Percentiles rank a stretch among this genome's conserved stretches.
Evolutionary conservation across 2,888 invertebrate genomes (phyloP).

Genomic region (Oscheius onirici): DNA sequence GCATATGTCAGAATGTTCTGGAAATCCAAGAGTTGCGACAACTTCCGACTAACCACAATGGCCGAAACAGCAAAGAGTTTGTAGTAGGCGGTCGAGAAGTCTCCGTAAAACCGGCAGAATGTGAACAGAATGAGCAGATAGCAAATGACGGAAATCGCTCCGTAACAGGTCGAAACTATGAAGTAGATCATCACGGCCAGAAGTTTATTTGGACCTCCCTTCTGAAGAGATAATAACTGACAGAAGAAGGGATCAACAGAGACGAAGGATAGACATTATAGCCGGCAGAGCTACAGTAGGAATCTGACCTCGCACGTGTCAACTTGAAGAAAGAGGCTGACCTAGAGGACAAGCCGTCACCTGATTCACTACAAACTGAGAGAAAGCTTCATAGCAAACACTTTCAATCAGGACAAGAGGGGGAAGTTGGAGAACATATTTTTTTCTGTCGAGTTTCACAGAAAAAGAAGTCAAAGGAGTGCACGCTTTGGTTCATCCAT

Average conservation of each 20-base stretch:
- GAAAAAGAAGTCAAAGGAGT: too few species aligned
- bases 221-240: not conserved
- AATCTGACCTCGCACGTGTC: too few species aligned
- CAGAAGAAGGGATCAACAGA: not conserved
- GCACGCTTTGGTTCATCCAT: too few species aligned
- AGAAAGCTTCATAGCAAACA: too few species aligned
- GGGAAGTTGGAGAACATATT: too few species aligned
- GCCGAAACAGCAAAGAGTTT: constrained; percentile 4
- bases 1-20: not conserved
- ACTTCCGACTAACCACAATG: not conserved
- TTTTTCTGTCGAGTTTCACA: too few species aligned
- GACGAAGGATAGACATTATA: not conserved
- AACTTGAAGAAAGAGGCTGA: too few species aligned
- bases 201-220: too few species aligned
- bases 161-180: constrained; percentile 2
- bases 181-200: not conserved
- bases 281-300: not conserved
- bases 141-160: not conserved
- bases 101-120: not conserved
- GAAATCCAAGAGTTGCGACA: not conserved
- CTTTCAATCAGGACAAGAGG: too few species aligned
- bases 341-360: too few species aligned
- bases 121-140: constrained; percentile 7
- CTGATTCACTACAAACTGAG: too few species aligned
- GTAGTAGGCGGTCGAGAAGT: constrained; percentile 6